A percentile compares a stretch with the other conserved stretches of the same genome.
Evolutionary conservation across 2,888 invertebrate species (phyloP).

Genomic region (Conomelus anceps): DNA sequence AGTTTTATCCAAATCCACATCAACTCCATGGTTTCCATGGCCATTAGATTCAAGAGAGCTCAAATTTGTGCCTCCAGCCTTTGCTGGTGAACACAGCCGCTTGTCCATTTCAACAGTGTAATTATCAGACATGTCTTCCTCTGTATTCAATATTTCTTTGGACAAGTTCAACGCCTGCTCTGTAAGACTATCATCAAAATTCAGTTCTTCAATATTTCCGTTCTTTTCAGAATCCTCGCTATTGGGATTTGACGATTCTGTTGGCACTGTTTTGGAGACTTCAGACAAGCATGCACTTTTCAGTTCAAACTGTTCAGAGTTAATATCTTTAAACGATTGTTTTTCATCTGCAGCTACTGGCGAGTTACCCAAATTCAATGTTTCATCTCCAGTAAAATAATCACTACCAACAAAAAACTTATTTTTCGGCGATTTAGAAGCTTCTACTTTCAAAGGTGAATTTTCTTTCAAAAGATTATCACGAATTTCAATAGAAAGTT

Average conservation of each 20-base stretch:
- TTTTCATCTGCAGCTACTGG: no score
- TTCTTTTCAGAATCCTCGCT: not conserved
- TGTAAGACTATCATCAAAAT: not conserved
- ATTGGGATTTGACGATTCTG: not conserved
- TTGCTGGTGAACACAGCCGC: not conserved
- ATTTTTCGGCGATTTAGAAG: not conserved
- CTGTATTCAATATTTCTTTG: not conserved
- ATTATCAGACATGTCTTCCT: not conserved
- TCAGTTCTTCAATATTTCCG: not conserved
- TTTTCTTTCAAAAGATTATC: not conserved
- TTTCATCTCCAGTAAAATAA: no score
- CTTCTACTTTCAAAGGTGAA: not conserved
- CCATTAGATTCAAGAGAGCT: not conserved
- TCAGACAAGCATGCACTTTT: not conserved
- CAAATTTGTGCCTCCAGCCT: not conserved
- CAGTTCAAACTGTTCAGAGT: not conserved
- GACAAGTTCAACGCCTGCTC: not conserved
- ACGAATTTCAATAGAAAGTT: not conserved
- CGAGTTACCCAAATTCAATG: no score
- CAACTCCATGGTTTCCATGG: not conserved
- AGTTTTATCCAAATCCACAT: not conserved
- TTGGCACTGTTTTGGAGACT: not conserved
- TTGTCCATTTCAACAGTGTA: not conserved
- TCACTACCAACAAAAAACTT: not conserved
- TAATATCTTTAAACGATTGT: not conserved